Evolutionary conservation across 35 echinoderm and acorn worm genomes (phyloP).

Genomic region (Apostichopus californicus): DNA sequence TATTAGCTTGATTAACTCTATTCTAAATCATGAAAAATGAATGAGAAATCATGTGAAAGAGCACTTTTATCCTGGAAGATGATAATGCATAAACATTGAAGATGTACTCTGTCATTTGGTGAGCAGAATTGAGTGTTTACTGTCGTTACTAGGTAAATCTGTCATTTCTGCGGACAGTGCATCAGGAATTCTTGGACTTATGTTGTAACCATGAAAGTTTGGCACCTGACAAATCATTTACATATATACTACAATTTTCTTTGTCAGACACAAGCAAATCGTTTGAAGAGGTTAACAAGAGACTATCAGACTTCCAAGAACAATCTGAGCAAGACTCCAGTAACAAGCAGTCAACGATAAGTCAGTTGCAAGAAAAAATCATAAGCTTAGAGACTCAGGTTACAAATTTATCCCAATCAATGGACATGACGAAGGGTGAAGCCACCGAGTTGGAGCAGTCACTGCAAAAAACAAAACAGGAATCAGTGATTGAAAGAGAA

Average conservation of each 20-base stretch:
- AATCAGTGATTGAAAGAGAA: conserved; percentile 25
- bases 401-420: not conserved
- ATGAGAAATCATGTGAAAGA: no score
- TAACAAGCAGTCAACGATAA: conserved; percentile 35
- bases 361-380: conserved; percentile 17
- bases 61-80: no score
- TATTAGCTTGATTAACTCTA: no score
- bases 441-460: not conserved
- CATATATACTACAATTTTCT: not conserved
- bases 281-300: conserved; percentile 16
- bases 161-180: no score
- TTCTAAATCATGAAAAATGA: no score
- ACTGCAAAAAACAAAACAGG: conserved; percentile 13
- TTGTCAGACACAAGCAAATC: conserved; percentile 22
- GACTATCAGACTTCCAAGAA: conserved; percentile 33
- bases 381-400: not conserved
- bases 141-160: no score
- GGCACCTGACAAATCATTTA: no score
- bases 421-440: conserved; percentile 24
- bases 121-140: no score
- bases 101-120: no score
- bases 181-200: no score
- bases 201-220: no score
- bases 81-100: no score
- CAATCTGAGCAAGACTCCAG: not conserved